Conservation (phyloP, 2,113 vertebrate species). For the Phrynocephalus versicolor region DNA sequence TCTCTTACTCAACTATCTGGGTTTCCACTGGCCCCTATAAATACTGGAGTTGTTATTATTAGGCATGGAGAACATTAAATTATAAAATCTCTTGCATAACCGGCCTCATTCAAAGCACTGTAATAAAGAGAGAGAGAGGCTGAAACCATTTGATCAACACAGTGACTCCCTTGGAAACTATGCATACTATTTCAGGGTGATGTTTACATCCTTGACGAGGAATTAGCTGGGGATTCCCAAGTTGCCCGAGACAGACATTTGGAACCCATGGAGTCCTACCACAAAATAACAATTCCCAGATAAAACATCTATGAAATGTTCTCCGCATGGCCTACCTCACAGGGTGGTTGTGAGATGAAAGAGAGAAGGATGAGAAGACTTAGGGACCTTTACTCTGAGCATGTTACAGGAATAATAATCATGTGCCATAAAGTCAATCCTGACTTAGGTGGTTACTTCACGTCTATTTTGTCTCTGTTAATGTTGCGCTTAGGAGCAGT, state of each 20-base stretch:
- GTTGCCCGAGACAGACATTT: not conserved
- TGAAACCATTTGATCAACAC: not conserved
- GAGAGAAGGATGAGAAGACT: no score
- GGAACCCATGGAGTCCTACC: not conserved
- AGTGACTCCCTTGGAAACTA: not conserved
- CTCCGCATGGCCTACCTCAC: no score
- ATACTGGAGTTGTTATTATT: not conserved
- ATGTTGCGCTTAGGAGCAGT: no score
- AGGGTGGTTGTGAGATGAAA: no score
- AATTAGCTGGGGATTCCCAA: not conserved
- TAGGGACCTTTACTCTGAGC: no score
- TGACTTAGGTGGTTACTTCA: no score
- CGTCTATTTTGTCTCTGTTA: no score
- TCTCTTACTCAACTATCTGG: not conserved
- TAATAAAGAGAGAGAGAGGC: not conserved
- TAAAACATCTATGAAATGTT: no score
- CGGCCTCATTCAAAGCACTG: not conserved
- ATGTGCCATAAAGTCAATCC: no score
- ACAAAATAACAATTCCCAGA: not conserved
- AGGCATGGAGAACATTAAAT: not conserved
- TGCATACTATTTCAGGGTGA: not conserved
- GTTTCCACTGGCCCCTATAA: not conserved
- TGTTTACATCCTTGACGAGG: not conserved
- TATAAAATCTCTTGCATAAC: not conserved
- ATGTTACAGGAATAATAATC: no score